Evolutionary conservation across 2,113 vertebrate species (phyloP).

Genomic region (Muntiacus reevesi): DNA sequence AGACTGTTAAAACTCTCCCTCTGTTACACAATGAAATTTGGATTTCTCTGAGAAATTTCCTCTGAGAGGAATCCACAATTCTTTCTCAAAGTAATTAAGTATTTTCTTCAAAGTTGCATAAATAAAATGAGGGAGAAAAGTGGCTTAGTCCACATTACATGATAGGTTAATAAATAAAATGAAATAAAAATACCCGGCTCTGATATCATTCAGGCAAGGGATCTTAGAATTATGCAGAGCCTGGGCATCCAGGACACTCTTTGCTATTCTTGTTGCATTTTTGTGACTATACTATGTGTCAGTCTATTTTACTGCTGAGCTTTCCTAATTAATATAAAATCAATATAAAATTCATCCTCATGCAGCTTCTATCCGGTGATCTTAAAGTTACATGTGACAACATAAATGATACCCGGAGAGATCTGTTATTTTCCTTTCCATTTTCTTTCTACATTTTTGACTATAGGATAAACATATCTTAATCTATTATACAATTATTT

Average conservation of each 20-base stretch:
- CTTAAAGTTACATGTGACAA: neutral
- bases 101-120: neutral
- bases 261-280: neutral
- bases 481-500: neutral
- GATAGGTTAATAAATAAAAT: neutral
- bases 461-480: neutral
- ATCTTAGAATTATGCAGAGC: neutral
- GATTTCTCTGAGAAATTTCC: slow-evolving; percentile 5
- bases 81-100: slow-evolving; percentile 5
- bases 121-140: neutral
- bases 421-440: neutral
- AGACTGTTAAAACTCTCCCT: neutral
- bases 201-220: neutral
- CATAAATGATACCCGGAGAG: neutral
- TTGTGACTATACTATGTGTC: neutral
- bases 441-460: neutral
- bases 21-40: neutral
- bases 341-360: neutral
- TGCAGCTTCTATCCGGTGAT: neutral
- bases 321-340: slow-evolving; percentile 4
- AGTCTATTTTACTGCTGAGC: neutral
- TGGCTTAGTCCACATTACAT: neutral
- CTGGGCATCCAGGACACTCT: neutral
- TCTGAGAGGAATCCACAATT: neutral
- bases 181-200: neutral